These are phyloP conservation scores for Proisotoma minuta DNA, from an alignment of 2,888 invertebrate genomes.

Conservation along the genomic window DNA sequence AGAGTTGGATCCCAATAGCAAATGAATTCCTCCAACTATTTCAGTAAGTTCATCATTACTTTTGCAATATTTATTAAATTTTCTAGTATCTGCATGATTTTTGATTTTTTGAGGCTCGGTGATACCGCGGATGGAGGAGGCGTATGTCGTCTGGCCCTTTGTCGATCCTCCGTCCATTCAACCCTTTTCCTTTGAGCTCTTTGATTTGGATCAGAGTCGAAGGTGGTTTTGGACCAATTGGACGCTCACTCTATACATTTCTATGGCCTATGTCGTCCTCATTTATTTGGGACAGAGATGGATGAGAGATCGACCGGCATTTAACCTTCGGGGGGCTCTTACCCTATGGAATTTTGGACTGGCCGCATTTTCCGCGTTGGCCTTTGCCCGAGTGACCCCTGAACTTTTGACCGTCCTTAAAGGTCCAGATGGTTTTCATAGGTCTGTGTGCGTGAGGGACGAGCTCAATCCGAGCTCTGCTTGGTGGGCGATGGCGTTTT, in stretches of 20 bases:
- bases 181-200: constrained; percentile 8
- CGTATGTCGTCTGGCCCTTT: constrained; percentile 7
- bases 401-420: constrained; percentile 37
- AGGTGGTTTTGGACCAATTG: constrained; percentile 30
- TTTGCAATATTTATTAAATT: background rate
- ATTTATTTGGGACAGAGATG: constrained; percentile 27
- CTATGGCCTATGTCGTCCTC: constrained; percentile 21
- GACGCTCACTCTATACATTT: constrained; percentile 32
- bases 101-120: background rate
- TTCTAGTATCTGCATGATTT: background rate
- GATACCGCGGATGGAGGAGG: constrained; percentile 8
- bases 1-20: background rate
- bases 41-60: background rate
- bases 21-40: background rate
- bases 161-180: constrained; percentile 6
- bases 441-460: constrained; percentile 42
- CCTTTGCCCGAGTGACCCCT: constrained; percentile 25
- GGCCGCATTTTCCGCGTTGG: constrained; percentile 11
- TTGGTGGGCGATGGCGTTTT: constrained; percentile 34
- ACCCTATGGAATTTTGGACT: constrained; percentile 18
- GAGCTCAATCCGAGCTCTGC: constrained; percentile 34
- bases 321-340: constrained; percentile 12
- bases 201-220: constrained; percentile 20
- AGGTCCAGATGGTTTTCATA: constrained; percentile 41
- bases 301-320: constrained; percentile 27